Percentiles rank a stretch among this genome's conserved stretches.
These are phyloP conservation scores for Catocala nupta DNA, from an alignment of 2,888 invertebrate species.

Conservation along the genomic window DNA sequence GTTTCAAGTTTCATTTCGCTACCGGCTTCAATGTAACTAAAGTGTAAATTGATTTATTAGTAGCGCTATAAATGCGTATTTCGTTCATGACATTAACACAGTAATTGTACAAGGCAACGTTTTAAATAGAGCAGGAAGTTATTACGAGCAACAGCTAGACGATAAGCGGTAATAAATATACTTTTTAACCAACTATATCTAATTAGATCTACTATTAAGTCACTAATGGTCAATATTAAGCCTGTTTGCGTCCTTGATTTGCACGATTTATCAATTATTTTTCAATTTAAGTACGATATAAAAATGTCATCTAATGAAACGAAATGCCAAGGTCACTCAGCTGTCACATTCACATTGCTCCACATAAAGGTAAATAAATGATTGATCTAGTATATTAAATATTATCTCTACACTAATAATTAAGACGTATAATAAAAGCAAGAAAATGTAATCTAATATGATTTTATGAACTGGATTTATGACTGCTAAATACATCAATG, in stretches of 20 bases:
- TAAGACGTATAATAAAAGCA: background rate
- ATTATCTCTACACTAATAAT: background rate
- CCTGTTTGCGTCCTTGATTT: slow-evolving; percentile 25
- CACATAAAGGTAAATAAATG: slow-evolving; percentile 35
- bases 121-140: slow-evolving; percentile 55
- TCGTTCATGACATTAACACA: slow-evolving; percentile 42
- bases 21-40: slow-evolving; percentile 7
- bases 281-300: slow-evolving; percentile 19
- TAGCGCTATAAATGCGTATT: slow-evolving; percentile 21
- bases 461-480: background rate
- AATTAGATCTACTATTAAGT: slow-evolving; percentile 27
- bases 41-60: slow-evolving; percentile 31
- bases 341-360: slow-evolving; percentile 37
- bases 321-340: slow-evolving; percentile 53
- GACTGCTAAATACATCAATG: slow-evolving; percentile 1
- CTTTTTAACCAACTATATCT: slow-evolving; percentile 27
- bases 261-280: slow-evolving; percentile 11
- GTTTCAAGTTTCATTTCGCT: background rate
- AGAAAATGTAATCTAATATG: background rate
- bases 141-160: slow-evolving; percentile 27
- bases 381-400: slow-evolving; percentile 14
- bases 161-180: slow-evolving; percentile 38
- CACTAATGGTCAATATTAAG: slow-evolving; percentile 11
- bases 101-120: slow-evolving; percentile 46
- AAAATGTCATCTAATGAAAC: slow-evolving; percentile 23